Evolutionary conservation across 1,140 invertebrate genomes (phyloP).

Genomic region (Mya arenaria): DNA sequence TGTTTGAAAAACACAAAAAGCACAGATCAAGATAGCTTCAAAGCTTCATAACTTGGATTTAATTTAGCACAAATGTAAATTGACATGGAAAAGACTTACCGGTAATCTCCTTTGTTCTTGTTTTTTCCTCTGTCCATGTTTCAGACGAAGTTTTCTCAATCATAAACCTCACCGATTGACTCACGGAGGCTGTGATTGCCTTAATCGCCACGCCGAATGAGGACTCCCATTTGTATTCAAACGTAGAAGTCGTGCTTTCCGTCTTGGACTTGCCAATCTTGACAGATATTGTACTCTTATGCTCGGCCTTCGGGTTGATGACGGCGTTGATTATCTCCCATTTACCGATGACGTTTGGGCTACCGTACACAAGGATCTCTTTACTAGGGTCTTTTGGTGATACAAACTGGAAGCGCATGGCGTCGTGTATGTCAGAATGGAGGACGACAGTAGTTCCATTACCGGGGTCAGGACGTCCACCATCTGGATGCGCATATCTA

Average conservation of each 20-base stretch:
- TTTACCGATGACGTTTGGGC: background rate
- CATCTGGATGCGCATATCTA: background rate
- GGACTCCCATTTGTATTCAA: background rate
- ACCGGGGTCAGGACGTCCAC: background rate
- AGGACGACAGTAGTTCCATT: slow-evolving; percentile 1
- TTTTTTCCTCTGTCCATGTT: background rate
- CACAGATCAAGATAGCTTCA: too few relatives aligned
- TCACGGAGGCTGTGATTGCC: background rate
- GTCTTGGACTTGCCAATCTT: background rate
- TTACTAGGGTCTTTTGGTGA: background rate
- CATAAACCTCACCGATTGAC: background rate
- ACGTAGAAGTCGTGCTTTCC: background rate
- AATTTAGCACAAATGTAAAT: too few relatives aligned
- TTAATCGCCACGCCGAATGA: background rate
- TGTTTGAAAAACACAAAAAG: too few relatives aligned
- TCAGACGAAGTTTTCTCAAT: background rate
- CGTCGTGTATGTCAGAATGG: slow-evolving; percentile 8
- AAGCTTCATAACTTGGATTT: too few relatives aligned
- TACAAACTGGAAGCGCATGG: slow-evolving; percentile 18
- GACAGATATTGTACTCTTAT: background rate
- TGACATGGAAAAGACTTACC: background rate
- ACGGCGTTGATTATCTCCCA: background rate
- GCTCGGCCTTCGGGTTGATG: background rate
- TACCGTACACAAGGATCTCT: background rate
- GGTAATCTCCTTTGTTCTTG: background rate